Base-by-base conservation (phyloP, 2,888 invertebrate species). In the Cerastis leucographa region DNA sequence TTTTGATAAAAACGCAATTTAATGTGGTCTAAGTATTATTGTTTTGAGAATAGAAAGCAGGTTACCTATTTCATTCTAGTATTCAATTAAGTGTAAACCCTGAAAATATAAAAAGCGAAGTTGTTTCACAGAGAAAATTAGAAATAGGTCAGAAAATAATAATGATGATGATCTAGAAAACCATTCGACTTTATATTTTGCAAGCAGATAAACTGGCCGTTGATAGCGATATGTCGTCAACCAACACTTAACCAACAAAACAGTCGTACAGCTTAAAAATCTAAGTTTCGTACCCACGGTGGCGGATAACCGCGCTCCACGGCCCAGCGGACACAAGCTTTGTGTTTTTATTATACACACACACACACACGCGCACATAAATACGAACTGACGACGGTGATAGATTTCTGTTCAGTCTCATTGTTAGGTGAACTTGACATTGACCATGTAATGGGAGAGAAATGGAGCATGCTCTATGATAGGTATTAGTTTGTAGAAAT, bases 281-380 rank as follows among this genome's bases (percentile, higher is more conserved):
- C 67, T 49, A 80, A 87, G 81, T 79, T 80, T 71, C 66, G 74
- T 85, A 85, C 87, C 83, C 87, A 85, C 85, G 85, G 66, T 64
- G 66, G 77, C 73, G 84, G 87, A 61, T 82, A 87, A 89, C 87
- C 84, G 65, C 79, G 76, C 69, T 72, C 67, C 81, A 88, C 82
- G 89, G 86, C 35, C 80, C 83, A 88, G 73, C 46, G 81, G 70
- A 71, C 83, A 74, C 74, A 35, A 73, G 75, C 81, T 84, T 82
- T 86, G 76, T 87, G 65, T 84, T 88, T 81, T 84, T 83, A 76
- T 87, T 82, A 72, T 70, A 79, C 80, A 35, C 76, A 83, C 66
- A 74, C 40, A 74, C 49, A 75, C 44, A 72, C 2, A 42, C 54
- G 64, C 42, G 12, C 29, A n/a, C 1, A 14, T n/a, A 19, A 6